A percentile compares a stretch with the other conserved stretches of the same genome.
These are phyloP conservation scores for Lycocerus yunnanus DNA, from an alignment of 2,888 invertebrate genomes.

Conservation along the genomic window DNA sequence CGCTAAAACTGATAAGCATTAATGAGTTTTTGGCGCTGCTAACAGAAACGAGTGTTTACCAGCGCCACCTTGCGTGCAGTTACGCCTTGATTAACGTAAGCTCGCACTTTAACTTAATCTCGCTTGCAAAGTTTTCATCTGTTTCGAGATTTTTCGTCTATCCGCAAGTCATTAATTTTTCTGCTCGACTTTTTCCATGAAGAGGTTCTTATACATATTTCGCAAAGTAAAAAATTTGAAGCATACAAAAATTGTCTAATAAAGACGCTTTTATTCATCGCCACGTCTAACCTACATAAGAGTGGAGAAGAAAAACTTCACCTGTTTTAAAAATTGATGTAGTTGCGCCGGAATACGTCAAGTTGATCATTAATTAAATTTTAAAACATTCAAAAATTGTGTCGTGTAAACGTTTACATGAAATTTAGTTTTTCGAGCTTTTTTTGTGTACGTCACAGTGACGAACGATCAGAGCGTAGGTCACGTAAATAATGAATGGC, in stretches of 20 bases:
- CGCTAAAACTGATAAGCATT: too few relatives aligned
- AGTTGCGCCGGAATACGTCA: background rate
- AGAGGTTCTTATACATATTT: background rate
- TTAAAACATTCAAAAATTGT: background rate
- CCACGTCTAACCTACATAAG: background rate
- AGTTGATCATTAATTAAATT: background rate
- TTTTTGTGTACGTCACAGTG: constrained; percentile 1
- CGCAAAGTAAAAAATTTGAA: background rate
- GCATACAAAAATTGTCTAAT: background rate
- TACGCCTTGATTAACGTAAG: background rate
- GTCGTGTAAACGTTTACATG: background rate
- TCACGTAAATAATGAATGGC: constrained; percentile 45
- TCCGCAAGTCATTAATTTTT: background rate
- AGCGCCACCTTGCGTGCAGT: background rate
- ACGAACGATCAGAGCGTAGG: constrained; percentile 34
- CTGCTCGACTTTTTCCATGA: background rate
- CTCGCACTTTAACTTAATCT: background rate
- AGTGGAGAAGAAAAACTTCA: background rate
- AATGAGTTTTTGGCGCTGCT: too few relatives aligned
- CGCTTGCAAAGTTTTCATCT: background rate
- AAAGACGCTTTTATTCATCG: background rate
- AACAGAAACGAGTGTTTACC: background rate
- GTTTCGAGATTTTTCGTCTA: background rate
- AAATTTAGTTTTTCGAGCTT: background rate
- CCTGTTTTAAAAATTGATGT: background rate